Evolutionary conservation across 1,140 invertebrate species (phyloP), one percentile per base, ranked within the genome.

Genomic region (Lepidurus couesii): DNA sequence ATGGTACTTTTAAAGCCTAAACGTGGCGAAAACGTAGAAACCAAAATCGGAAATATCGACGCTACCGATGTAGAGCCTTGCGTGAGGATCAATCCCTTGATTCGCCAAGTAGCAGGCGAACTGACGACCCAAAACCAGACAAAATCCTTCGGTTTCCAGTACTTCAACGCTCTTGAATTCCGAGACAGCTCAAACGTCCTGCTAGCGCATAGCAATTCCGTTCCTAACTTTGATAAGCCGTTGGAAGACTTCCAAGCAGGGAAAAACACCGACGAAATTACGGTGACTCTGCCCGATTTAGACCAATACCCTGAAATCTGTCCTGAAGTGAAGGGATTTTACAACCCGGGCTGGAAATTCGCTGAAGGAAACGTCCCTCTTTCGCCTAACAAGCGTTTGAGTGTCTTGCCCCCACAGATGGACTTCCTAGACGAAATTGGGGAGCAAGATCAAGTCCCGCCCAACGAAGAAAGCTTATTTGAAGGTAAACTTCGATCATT

Each of bases 91-190:
- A 45, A 87, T 87, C 81, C 87, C 87, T 6, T 82, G 86, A 78
- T 87, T 87, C 81, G 85, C 87, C 81, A 83, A 86, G 73, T 85
- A 83, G 80, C 83, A 85, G 7, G 82, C 84, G n/a, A 82, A 21
- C 13, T 65, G 1, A 65, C 5, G 21, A n/a, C 21, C 53, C 21
- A 7, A 65, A 11, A 13, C 53, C 53, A 65, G 13, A 65, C 21
- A 3, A 65, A 65, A 65, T 13, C 6, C n/a, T 7, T 21, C 13
- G 53, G 53, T 13, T 65, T n/a, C 53, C 53, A 65, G 53, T 65
- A 65, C 3, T 65, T 65, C 9, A 13, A 65, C 53, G 53, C 53
- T 65, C 21, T 65, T 7, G 53, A 65, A 16, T 9, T 16, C 13
- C 9, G 13, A 65, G 53, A 65, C 53, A 65, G 53, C 53, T 13